Evolutionary conservation across 2,888 invertebrate species (phyloP).

Genomic region (Brenthis ino): DNA sequence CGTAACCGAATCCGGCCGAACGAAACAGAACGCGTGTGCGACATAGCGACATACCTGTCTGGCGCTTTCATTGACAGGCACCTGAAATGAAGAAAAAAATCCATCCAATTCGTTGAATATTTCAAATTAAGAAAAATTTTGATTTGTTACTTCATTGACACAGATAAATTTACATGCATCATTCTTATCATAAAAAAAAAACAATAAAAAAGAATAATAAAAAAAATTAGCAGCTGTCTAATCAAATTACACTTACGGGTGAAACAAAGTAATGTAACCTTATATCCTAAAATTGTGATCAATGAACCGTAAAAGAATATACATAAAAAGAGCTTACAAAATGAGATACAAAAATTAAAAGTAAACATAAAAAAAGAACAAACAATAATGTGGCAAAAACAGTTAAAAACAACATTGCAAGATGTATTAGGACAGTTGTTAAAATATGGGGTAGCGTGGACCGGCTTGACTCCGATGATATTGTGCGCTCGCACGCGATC

Average conservation of each 20-base stretch:
- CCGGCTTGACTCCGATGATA: constrained; percentile 70
- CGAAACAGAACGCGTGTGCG: constrained; percentile 75
- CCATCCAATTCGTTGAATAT: constrained; percentile 85
- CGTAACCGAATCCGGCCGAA: constrained; percentile 76
- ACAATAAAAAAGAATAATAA: constrained; percentile 1
- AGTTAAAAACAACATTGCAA: constrained; percentile 82
- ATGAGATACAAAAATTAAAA: constrained; percentile 74
- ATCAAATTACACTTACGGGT: constrained; percentile 25
- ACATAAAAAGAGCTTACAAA: constrained; percentile 46
- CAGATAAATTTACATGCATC: constrained; percentile 82
- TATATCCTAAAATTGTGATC: constrained; percentile 34
- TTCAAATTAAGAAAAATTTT: constrained; percentile 71
- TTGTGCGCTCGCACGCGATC: constrained; percentile 76
- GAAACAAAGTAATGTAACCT: constrained; percentile 29
- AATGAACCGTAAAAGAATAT: constrained; percentile 49
- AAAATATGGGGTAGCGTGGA: constrained; percentile 80
- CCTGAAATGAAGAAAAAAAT: constrained; percentile 87
- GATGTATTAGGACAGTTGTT: constrained; percentile 83
- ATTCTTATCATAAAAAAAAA: constrained; percentile 8
- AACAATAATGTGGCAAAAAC: constrained; percentile 79
- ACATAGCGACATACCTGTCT: constrained; percentile 85
- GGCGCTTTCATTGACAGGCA: constrained; percentile 89
- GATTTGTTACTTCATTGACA: constrained; percentile 55
- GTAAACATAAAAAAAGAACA: constrained; percentile 75
- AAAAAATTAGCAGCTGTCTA: constrained; percentile 30